A percentile compares a stretch with the other conserved stretches of the same genome.
phyloP scores from a whole-genome alignment of 2,113 vertebrate genomes.

The Brachyhypopomus occidentalis region DNA sequence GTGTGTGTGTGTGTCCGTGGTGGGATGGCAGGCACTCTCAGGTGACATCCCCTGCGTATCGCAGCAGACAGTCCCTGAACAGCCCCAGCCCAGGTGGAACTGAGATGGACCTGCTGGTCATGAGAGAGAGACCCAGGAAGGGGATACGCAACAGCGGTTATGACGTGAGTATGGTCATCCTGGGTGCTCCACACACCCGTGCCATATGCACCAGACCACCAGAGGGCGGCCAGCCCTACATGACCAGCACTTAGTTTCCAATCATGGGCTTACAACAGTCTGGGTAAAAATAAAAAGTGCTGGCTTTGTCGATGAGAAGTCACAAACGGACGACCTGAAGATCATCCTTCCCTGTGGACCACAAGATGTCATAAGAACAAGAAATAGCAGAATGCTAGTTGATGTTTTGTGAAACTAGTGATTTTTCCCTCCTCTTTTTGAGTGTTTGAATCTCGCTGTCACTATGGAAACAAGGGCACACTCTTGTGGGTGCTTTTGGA shows the following conservation, averaged over 20 bases:
- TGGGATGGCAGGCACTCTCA: slow-evolving; percentile 82
- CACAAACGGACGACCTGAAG: no score
- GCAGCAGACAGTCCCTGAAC: slow-evolving; percentile 95
- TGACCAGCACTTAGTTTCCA: no score
- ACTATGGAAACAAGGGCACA: slow-evolving; percentile 28
- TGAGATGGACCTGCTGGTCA: slow-evolving; percentile 98
- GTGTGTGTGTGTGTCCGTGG: not conserved
- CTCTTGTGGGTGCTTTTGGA: slow-evolving; percentile 13
- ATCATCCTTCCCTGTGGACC: not conserved
- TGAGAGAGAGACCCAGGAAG: slow-evolving; percentile 90
- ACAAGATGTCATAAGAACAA: not conserved
- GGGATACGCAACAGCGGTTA: slow-evolving; percentile 97
- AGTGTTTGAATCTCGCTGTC: not conserved
- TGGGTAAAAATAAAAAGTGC: not conserved
- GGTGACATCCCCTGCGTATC: slow-evolving; percentile 84
- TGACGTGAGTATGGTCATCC: slow-evolving; percentile 78
- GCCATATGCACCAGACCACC: no score
- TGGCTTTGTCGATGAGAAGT: not conserved
- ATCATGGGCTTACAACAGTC: not conserved
- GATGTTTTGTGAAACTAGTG: slow-evolving; percentile 12
- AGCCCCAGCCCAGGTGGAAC: slow-evolving; percentile 96
- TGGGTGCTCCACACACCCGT: no score
- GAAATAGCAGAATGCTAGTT: not conserved
- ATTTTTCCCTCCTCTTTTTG: not conserved
- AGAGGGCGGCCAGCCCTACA: no score